These are phyloP conservation scores for Sycophila sp. DNA, from an alignment of 1,140 invertebrate species.

Conservation along the genomic window DNA sequence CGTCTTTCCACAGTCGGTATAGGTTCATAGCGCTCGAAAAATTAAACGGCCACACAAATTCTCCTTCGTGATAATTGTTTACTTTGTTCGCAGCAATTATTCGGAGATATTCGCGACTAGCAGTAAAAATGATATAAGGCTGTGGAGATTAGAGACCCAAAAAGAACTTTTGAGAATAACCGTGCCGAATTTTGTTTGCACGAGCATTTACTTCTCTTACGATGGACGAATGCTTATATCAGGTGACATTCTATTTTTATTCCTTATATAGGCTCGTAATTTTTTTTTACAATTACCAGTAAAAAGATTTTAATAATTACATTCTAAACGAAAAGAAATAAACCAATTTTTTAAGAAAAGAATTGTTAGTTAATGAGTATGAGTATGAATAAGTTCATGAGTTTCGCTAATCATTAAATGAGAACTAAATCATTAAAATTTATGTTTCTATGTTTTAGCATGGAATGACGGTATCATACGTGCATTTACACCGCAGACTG, in stretches of 20 bases:
- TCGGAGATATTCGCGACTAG: conserved; percentile 87
- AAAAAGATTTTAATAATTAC: too few species aligned
- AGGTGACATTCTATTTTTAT: too few species aligned
- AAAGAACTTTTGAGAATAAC: conserved; percentile 85
- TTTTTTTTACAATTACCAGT: too few species aligned
- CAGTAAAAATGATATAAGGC: conserved; percentile 82
- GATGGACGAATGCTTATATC: conserved; percentile 84
- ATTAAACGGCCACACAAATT: too few species aligned
- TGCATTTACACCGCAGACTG: conserved; percentile 85
- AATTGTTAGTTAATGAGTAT: too few species aligned
- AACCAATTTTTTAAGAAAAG: too few species aligned
- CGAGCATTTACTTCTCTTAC: conserved; percentile 77
- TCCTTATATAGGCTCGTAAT: too few species aligned
- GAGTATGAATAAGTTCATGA: too few species aligned
- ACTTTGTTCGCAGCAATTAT: conserved; percentile 69
- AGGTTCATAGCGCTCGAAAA: too few species aligned
- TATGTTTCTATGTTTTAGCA: conserved; percentile 55
- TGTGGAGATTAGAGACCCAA: conserved; percentile 81
- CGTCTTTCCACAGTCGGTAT: conserved; percentile 81
- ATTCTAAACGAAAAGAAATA: too few species aligned
- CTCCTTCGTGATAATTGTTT: too few species aligned
- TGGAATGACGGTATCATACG: conserved; percentile 92
- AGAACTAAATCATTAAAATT: not conserved
- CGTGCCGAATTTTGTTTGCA: conserved; percentile 87
- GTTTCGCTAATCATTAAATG: not conserved